Evolutionary conservation across 2,888 invertebrate species (phyloP), one percentile per base, ranked within the genome.

Genomic region (Erebia palarica): DNA sequence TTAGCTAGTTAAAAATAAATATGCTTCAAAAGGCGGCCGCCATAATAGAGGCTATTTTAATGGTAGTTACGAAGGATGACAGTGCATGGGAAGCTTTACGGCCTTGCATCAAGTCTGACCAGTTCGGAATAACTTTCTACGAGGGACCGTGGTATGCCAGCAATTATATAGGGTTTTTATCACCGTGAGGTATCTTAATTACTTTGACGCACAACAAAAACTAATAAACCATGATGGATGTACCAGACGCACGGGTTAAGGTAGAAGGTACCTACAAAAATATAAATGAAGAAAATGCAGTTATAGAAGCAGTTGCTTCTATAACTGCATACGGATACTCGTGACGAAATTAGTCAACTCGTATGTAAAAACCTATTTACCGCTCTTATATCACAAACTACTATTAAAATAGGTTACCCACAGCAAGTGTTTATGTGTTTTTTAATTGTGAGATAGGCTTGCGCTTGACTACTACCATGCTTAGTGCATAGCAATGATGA

Each of bases 151-250:
- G 71, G 68, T 59, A 71, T 71, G 73, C 68, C 58, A 58, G 58
- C 68, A 65, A 71, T 73, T 71, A 71, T 59, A 68, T 60, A 70
- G 61, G 68, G 68, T 68, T 66, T 42, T 69, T 71, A 73, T 73
- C 73, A 69, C 65, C 69, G 71, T 63, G 14, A 65, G 58, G 68
- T 68, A 73, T 73, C 73, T 73, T 73, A 73, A 73, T 73, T 73
- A 63, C 66, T 71, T 73, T 59, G 71, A 65, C 63, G 68, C 49
- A 64, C 63, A 42, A 47, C 47, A 58, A 67, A 49, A 59, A 67
- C 42, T 55, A 36, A 65, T 53, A 65, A 65, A 65, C 55, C 44
- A 44, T 55, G 63, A 63, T 63, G 63, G 63, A 49, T 63, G 14
- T 47, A 63, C 63, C 49, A 63, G 63, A 47, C 11, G 11, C 18